phyloP scores from a whole-genome alignment of 2,888 invertebrate species.

The Amorpha juglandis region DNA sequence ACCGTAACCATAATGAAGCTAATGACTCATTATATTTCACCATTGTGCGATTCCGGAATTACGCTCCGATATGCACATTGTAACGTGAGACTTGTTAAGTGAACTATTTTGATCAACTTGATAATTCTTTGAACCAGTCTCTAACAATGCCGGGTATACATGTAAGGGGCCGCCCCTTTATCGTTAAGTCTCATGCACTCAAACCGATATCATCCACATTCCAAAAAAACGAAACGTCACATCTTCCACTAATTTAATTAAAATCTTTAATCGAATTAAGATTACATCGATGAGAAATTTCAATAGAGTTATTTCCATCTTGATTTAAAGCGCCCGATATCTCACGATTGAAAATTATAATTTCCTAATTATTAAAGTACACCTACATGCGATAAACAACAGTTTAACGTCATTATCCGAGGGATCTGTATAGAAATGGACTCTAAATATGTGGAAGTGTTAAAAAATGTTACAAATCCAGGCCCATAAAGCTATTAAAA shows the following conservation, averaged over 20 bases:
- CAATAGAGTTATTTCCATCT: slow-evolving; percentile 29
- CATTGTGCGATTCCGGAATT: slow-evolving; percentile 63
- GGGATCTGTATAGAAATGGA: slow-evolving; percentile 48
- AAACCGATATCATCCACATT: slow-evolving; percentile 22
- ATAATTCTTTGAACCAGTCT: slow-evolving; percentile 28
- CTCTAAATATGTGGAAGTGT: slow-evolving; percentile 57
- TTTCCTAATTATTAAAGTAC: slow-evolving; percentile 42
- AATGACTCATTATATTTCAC: slow-evolving; percentile 70
- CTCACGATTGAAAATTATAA: slow-evolving; percentile 29
- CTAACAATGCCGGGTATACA: slow-evolving; percentile 25
- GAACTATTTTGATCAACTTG: slow-evolving; percentile 30
- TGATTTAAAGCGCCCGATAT: slow-evolving; percentile 28
- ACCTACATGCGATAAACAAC: slow-evolving; percentile 44
- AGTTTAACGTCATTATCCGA: slow-evolving; percentile 48
- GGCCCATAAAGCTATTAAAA: slow-evolving; percentile 63
- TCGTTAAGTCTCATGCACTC: slow-evolving; percentile 24
- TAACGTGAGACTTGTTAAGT: slow-evolving; percentile 32
- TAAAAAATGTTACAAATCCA: slow-evolving; percentile 60
- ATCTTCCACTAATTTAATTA: slow-evolving; percentile 28
- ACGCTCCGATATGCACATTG: slow-evolving; percentile 58
- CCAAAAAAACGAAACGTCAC: slow-evolving; percentile 16
- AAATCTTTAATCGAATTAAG: slow-evolving; percentile 26
- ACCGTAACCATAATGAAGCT: slow-evolving; percentile 44
- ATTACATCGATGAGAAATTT: slow-evolving; percentile 26
- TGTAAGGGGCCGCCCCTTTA: slow-evolving; percentile 28